These are phyloP conservation scores for Acropora tenuis DNA, from an alignment of 64 coral and sea anemone species.

Conservation along the genomic window DNA sequence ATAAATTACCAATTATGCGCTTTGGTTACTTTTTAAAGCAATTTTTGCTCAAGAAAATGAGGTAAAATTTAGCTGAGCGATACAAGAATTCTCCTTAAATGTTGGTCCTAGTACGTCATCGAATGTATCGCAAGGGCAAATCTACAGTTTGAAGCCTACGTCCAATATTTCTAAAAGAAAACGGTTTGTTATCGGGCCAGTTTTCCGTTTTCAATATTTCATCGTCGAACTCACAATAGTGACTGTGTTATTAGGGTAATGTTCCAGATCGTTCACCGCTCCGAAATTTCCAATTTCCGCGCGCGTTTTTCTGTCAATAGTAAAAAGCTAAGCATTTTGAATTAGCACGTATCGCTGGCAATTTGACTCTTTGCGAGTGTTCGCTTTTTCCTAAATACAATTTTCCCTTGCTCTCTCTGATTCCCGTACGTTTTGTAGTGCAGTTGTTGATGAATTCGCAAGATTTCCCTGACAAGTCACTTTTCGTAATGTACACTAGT, in stretches of 20 bases:
- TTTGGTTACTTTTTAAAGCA: neutral
- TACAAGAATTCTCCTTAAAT: neutral
- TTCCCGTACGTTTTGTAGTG: neutral
- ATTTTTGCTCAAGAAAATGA: neutral
- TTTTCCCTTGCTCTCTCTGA: neutral
- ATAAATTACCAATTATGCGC: neutral
- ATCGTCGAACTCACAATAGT: neutral
- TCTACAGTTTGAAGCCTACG: neutral
- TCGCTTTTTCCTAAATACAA: neutral
- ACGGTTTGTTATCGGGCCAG: no score
- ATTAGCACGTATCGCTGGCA: neutral
- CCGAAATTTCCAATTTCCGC: constrained; percentile 7
- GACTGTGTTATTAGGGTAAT: neutral
- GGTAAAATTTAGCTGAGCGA: neutral
- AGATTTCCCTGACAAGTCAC: neutral
- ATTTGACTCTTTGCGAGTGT: neutral
- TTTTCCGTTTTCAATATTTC: neutral
- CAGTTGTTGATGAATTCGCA: neutral
- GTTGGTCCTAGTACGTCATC: neutral
- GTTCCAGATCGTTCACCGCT: neutral
- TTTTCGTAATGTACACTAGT: neutral
- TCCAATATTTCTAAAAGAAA: neutral
- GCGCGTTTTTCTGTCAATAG: neutral
- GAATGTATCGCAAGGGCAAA: neutral
- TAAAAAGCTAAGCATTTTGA: neutral